A percentile compares a stretch with the other conserved stretches of the same genome.
phyloP scores from a whole-genome alignment of 2,113 vertebrate genomes.

The Todiramphus saurophagus region DNA sequence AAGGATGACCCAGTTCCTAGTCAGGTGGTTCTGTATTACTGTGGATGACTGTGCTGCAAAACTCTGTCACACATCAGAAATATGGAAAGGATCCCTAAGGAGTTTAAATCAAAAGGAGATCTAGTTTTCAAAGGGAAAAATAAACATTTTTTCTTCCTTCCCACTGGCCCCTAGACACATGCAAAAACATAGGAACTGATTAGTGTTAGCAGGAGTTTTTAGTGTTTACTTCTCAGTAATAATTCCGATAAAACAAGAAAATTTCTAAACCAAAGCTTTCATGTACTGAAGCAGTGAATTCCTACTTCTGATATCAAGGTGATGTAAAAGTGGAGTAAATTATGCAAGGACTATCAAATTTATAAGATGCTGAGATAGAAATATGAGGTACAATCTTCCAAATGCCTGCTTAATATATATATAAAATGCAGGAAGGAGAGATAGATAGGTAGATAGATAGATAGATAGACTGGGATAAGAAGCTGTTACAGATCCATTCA shows the following conservation, averaged over 20 bases:
- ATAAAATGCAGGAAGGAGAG: background rate
- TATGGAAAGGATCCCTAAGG: background rate
- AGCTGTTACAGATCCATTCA: background rate
- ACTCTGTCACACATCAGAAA: background rate
- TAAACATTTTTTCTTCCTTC: background rate
- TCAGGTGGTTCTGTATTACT: background rate
- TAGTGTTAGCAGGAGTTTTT: background rate
- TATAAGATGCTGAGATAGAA: background rate
- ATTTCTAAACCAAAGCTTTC: background rate
- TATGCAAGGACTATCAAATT: background rate
- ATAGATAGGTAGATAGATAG: background rate
- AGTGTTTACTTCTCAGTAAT: background rate
- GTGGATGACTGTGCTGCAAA: background rate
- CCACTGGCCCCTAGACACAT: background rate
- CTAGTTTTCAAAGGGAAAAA: background rate
- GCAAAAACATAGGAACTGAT: background rate
- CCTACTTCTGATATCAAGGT: background rate
- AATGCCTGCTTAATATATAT: background rate
- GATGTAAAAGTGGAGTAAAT: background rate
- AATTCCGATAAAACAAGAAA: background rate
- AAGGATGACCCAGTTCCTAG: constrained; percentile 8
- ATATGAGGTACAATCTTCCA: background rate
- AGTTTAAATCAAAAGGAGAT: constrained; percentile 10
- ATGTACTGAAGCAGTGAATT: background rate
- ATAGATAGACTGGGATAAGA: background rate